Conservation (phyloP, 2,888 invertebrate species). For the Tanypteryx hageni region DNA sequence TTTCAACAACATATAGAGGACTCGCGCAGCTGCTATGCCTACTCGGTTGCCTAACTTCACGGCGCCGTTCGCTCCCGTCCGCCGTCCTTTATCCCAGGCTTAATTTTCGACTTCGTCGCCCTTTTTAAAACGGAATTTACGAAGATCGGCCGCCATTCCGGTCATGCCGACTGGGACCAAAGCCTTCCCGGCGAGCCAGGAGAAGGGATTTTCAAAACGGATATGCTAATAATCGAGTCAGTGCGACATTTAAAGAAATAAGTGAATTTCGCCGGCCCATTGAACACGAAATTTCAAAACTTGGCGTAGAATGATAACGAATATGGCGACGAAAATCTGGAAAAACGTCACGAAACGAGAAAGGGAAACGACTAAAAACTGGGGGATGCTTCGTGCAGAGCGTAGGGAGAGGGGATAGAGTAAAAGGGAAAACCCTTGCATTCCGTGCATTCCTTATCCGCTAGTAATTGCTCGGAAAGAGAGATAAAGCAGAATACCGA, state of each 20-base stretch:
- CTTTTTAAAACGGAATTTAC: not conserved
- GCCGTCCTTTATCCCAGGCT: not conserved
- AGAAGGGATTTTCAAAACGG: not conserved
- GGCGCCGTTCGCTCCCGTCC: not conserved
- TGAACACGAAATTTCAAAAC: not conserved
- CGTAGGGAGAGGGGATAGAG: not conserved
- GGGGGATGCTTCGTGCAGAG: not conserved
- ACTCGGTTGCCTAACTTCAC: not conserved
- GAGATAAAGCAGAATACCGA: slow-evolving; percentile 17
- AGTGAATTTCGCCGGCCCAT: not conserved
- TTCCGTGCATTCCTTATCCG: slow-evolving; percentile 47
- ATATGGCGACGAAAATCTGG: not conserved
- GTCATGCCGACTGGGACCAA: not conserved
- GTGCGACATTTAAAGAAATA: not conserved
- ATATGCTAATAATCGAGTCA: not conserved
- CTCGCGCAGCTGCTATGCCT: not conserved
- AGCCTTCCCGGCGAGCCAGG: not conserved
- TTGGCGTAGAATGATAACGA: not conserved
- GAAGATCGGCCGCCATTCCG: not conserved
- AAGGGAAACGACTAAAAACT: not conserved
- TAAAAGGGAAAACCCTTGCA: slow-evolving; percentile 42
- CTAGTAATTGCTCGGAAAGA: slow-evolving; percentile 33
- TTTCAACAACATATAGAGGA: not conserved
- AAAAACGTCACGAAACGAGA: not conserved
- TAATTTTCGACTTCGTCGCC: not conserved